Base-by-base conservation (phyloP, 2,888 invertebrate genomes). In the Leptinotarsa haldemani region DNA sequence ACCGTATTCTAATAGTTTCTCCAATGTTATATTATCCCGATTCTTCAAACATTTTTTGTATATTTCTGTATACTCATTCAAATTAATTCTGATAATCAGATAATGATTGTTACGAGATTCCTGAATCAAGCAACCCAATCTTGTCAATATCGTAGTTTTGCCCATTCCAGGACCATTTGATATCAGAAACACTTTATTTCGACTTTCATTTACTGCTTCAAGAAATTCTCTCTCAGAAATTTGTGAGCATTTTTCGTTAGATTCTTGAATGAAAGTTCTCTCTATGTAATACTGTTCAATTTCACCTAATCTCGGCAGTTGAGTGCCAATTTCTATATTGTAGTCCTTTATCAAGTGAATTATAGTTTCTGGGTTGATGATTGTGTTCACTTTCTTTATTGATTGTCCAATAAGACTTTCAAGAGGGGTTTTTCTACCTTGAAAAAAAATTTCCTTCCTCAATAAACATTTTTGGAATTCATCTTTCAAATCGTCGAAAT, bases 41-140 rank as follows among this genome's bases (percentile, higher is more conserved):
- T 30, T 4, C 7, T 30, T 30, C 30, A 30, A 30, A 7, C 30
- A 30, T 30, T 30, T 30, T 30, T 30, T 30, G 30, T 30, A 30
- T 30, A 30, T 1, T 30, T 30, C 30, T 30, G 63, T 66, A 63
- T 53, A 52, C 46, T 63, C 22, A 25, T 25, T 74, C 47, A 22
- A 73, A 63, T 64, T n/a, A 30, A 61, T 61, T 22, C 61, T 61
- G 9, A 61, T 22, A 7, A 61, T 13, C 4, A 61, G 30, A 16
- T 16, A 61, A 12, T 61, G 61, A 22, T 30, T 30, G 30, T 25
- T 25, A 22, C 30, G 30, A 30, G n/a, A 15, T 15, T 61, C 25
- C 22, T 61, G 25, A 30, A 61, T 61, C 22, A n/a, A 3, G n/a
- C 15, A 61, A 15, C 61, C 61, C 12, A 61, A 30, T 22, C n/a